Percentiles rank a stretch among this genome's conserved stretches.
Evolutionary conservation across 2,113 vertebrate species (phyloP).

Genomic region (Promerops cafer): DNA sequence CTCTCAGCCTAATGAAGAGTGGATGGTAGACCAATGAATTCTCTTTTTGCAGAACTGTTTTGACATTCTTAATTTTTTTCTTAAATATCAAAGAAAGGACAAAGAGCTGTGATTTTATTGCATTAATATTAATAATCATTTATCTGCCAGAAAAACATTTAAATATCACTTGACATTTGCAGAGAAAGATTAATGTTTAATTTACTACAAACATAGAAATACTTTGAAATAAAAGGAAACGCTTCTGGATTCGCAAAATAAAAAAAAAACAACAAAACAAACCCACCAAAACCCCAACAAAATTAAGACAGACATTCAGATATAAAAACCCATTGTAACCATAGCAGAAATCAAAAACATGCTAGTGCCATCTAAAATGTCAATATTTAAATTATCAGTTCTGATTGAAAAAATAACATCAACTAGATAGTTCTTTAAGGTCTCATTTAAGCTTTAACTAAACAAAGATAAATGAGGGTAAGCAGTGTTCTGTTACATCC

Average conservation of each 20-base stretch:
- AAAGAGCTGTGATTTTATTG: conserved; percentile 60
- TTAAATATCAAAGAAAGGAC: conserved; percentile 71
- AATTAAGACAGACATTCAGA: conserved; percentile 46
- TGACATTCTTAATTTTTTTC: conserved; percentile 66
- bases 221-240: conserved; percentile 63
- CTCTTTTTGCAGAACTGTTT: conserved; percentile 52
- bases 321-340: conserved; percentile 37
- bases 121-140: conserved; percentile 73
- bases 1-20: conserved; percentile 54
- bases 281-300: neutral
- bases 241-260: conserved; percentile 47
- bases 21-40: conserved; percentile 55
- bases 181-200: conserved; percentile 72
- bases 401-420: conserved; percentile 14
- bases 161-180: conserved; percentile 72
- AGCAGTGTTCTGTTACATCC: neutral
- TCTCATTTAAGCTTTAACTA: conserved; percentile 40
- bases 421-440: neutral
- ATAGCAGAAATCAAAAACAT: conserved; percentile 44
- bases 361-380: conserved; percentile 57
- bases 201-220: conserved; percentile 66
- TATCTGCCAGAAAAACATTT: conserved; percentile 72
- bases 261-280: neutral
- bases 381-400: conserved; percentile 61
- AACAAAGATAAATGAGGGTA: neutral